Conservation (phyloP, 2,888 invertebrate genomes). For the Synergus japonicus region DNA sequence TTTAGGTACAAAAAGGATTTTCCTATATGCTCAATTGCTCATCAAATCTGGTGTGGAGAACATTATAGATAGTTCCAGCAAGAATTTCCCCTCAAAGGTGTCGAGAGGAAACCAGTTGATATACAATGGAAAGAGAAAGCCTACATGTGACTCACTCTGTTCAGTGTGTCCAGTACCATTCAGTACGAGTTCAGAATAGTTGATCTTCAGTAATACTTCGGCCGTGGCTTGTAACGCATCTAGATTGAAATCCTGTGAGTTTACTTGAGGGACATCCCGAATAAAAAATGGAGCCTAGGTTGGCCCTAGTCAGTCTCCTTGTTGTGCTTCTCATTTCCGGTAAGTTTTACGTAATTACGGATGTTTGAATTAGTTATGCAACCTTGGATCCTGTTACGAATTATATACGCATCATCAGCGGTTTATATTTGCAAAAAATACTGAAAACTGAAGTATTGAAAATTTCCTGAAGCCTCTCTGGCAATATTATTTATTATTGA, state of each 20-base stretch:
- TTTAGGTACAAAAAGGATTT: background rate
- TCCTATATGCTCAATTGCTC: background rate
- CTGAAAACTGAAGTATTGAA: background rate
- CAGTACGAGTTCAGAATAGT: constrained; percentile 41
- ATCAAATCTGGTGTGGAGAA: constrained; percentile 1
- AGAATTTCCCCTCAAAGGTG: background rate
- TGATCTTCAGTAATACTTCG: constrained; percentile 51
- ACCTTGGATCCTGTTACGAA: background rate
- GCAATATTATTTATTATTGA: background rate
- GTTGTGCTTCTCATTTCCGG: constrained; percentile 61
- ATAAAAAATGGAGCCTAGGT: constrained; percentile 55
- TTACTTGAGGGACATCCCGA: constrained; percentile 17
- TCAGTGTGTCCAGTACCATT: background rate
- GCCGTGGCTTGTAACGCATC: constrained; percentile 48
- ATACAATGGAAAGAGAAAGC: constrained; percentile 53
- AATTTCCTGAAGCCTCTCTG: background rate
- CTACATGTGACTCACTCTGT: constrained; percentile 46
- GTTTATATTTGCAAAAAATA: background rate
- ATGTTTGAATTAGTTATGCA: constrained; percentile 9
- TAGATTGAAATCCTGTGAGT: constrained; percentile 11
- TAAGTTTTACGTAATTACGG: constrained; percentile 55
- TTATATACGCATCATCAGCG: background rate
- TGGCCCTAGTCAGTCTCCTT: constrained; percentile 59
- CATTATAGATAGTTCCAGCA: background rate
- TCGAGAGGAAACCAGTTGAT: constrained; percentile 26